Evolutionary conservation across 2,797 vertebrate species (phyloP), one percentile per base, ranked within the genome.

Genomic region (Anguilla obscura): DNA sequence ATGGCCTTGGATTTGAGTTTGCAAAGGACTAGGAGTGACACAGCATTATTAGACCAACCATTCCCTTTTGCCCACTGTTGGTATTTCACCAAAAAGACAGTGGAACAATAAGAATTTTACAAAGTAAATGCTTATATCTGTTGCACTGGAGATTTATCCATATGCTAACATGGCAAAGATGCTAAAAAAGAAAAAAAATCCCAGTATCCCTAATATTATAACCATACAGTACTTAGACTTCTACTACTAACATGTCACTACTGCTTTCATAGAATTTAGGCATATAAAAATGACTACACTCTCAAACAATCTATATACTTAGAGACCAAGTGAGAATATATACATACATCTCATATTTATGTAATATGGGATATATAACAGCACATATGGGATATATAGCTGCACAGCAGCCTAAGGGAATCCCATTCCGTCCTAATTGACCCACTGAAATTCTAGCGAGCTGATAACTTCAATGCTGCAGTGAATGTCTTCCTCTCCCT

Each of bases 401-500:
- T 18, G 45, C 45, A 21, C 33, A 6, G 18, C 36, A 79, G 36
- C 33, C 74, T 40, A 33, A 45, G 33, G 33, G 36, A 79, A 36
- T 76, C 33, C 27, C 71, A 14, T 76, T 76, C 69, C 3, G 10
- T 74, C 33, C 36, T 16, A 79, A 18, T 6, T 18, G 30, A 8
- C 33, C 33, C 36, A 24, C 76, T 82, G 79, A 82, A 24, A 82
- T 10, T 40, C 40, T n/a, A 48, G 16, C 7, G 3, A 82, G n/a
- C 79, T 10, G 79, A 48, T 50, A 50, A n/a, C 79, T n/a, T 21
- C 79, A n/a, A 33, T 2, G 50, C 74, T 33, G 54, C 27, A 27
- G n/a, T 18, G 82, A 66, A 87, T 86, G 83, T 87, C 91, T 91
- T 90, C 33, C 88, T 90, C 24, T 56, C 58, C 56, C 24, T 69